phyloP scores from a whole-genome alignment of 2,113 vertebrate genomes.

The Gopherus flavomarginatus region DNA sequence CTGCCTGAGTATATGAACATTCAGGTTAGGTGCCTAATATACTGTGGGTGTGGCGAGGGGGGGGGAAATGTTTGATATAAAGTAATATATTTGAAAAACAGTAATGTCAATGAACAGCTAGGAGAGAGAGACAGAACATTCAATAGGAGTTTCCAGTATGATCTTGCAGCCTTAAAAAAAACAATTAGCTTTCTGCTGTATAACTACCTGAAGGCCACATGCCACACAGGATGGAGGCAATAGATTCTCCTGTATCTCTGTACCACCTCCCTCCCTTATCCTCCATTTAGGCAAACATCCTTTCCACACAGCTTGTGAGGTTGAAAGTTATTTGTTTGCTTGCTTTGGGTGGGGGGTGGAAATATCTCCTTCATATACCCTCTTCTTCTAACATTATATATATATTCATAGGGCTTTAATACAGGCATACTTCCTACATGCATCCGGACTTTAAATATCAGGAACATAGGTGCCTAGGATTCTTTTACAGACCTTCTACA shows the following conservation, averaged over 20 bases:
- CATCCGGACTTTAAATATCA: background rate
- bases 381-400: background rate
- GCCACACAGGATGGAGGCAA: background rate
- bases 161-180: background rate
- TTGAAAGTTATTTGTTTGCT: too few species aligned
- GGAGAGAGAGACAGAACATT: background rate
- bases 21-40: background rate
- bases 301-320: too few species aligned
- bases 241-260: background rate
- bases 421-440: background rate
- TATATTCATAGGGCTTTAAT: background rate
- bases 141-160: background rate
- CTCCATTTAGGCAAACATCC: background rate
- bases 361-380: background rate
- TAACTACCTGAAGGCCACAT: background rate
- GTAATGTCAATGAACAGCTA: rapidly evolving
- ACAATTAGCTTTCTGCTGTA: rapidly evolving
- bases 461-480: background rate
- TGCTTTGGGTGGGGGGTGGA: background rate
- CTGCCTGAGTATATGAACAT: background rate
- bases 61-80: rapidly evolving
- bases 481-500: background rate
- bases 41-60: too few species aligned
- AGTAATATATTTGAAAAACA: background rate
- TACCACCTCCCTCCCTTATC: background rate